These are phyloP conservation scores for Zoanthus sansibaricus DNA, from an alignment of 92 coral and sea anemone species.

Conservation along the genomic window DNA sequence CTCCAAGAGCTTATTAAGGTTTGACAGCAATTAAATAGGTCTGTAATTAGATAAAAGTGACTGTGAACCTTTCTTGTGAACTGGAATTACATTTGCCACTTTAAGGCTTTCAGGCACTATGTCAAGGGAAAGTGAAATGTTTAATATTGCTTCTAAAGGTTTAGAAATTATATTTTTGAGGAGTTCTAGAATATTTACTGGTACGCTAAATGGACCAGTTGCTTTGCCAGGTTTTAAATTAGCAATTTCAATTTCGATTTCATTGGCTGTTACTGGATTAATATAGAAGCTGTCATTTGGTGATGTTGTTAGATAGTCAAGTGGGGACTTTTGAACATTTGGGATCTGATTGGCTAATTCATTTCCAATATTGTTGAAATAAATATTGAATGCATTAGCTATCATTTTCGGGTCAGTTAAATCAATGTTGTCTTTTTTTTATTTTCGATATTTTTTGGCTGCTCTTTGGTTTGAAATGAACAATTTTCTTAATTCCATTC, in stretches of 20 bases:
- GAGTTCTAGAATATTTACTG: conserved; percentile 41
- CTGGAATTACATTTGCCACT: too few relatives aligned
- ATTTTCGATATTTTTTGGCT: conserved; percentile 49
- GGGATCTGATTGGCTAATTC: conserved; percentile 41
- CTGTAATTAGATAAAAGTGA: conserved; percentile 11
- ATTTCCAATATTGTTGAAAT: conserved; percentile 50
- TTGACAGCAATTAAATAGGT: too few relatives aligned
- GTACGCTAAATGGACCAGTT: conserved; percentile 38
- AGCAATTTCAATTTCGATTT: conserved; percentile 39
- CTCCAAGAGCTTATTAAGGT: conserved; percentile 18
- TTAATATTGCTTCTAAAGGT: conserved; percentile 29
- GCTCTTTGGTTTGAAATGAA: conserved; percentile 52
- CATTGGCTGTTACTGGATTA: conserved; percentile 35
- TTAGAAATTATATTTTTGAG: conserved; percentile 24
- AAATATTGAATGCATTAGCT: conserved; percentile 54
- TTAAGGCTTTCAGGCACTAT: conserved; percentile 31
- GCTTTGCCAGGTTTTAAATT: conserved; percentile 38
- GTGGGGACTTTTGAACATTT: conserved; percentile 18
- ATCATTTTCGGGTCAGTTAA: conserved; percentile 41
- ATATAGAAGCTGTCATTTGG: conserved; percentile 28
- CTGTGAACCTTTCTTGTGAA: conserved; percentile 35
- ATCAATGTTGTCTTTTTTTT: conserved; percentile 20
- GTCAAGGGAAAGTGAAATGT: conserved; percentile 40
- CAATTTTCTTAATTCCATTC: conserved; percentile 67
- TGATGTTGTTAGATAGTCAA: conserved; percentile 26